A percentile compares a stretch with the other conserved stretches of the same genome.
phyloP scores from a whole-genome alignment of 2,888 invertebrate species.

The Ectemnius cavifrons region DNA sequence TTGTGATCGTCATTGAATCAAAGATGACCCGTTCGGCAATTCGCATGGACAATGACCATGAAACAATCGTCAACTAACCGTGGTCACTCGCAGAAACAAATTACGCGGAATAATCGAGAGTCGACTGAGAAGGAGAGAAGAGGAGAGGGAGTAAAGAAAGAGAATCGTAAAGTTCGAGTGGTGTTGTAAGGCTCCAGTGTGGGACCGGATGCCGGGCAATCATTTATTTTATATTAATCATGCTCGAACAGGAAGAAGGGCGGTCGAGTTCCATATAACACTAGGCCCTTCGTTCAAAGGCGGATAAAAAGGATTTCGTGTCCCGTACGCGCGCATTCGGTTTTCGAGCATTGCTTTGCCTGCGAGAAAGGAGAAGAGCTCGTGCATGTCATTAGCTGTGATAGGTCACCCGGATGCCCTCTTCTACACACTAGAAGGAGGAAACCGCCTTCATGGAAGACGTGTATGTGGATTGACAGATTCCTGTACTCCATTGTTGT shows the following conservation, averaged over 20 bases:
- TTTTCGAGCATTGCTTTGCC: slow-evolving; percentile 50
- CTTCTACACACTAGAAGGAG: slow-evolving; percentile 58
- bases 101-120: slow-evolving; percentile 75
- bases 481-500: slow-evolving; percentile 74
- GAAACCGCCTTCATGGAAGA: slow-evolving; percentile 74
- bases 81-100: slow-evolving; percentile 74
- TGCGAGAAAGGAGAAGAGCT: slow-evolving; percentile 65
- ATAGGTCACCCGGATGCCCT: slow-evolving; percentile 72
- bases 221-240: slow-evolving; percentile 78
- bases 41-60: slow-evolving; percentile 75
- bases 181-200: slow-evolving; percentile 57
- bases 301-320: slow-evolving; percentile 55
- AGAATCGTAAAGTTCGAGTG: slow-evolving; percentile 50
- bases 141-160: slow-evolving; percentile 31
- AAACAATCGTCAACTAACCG: slow-evolving; percentile 76
- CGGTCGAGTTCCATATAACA: slow-evolving; percentile 45
- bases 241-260: slow-evolving; percentile 71
- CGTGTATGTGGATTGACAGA: slow-evolving; percentile 75
- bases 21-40: slow-evolving; percentile 64
- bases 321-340: slow-evolving; percentile 45
- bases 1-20: slow-evolving; percentile 36
- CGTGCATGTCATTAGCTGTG: slow-evolving; percentile 76
- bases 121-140: slow-evolving; percentile 43
- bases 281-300: slow-evolving; percentile 23
- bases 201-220: slow-evolving; percentile 76